Evolutionary conservation across 2,113 vertebrate species (phyloP).

Genomic region (chimpanzee (Pan troglodytes)): NHGRI_mPanTro3-v2.1_pri NC_072403.2:110353001-110353500

Average conservation of each 20-base stretch:
- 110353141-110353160: neutral
- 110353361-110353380: neutral
- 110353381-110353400: neutral
- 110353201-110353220: conserved; percentile 10
- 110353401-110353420: neutral
- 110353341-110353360: neutral
- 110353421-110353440: neutral
- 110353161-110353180: neutral
- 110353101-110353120: neutral
- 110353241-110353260: neutral
- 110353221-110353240: neutral
- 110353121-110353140: neutral
- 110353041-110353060: neutral
- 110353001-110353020: neutral
- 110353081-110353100: neutral
- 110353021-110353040: neutral
- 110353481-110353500: neutral
- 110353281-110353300: neutral
- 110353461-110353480: neutral
- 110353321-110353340: neutral
- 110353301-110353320: neutral
- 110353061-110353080: neutral
- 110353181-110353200: neutral
- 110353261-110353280: neutral
- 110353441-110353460: neutral